Evolutionary conservation across 2,113 vertebrate genomes (phyloP).

Genomic region (Camelus dromedarius): DNA sequence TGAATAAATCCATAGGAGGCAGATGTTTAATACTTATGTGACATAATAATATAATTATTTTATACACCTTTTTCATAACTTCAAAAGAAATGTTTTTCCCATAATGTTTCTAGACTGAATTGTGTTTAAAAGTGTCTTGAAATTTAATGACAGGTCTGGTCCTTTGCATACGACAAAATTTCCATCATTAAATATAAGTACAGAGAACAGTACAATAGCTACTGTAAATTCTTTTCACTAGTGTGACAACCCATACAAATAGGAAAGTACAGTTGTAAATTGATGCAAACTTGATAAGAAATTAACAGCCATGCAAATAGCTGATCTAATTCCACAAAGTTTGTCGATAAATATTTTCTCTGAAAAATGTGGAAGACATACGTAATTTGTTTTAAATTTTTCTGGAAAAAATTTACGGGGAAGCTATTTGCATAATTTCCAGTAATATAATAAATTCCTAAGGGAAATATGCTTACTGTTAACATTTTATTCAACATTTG

Average conservation of each 20-base stretch:
- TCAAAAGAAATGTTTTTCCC: neutral
- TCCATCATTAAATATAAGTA: neutral
- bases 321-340: slow-evolving; percentile 8
- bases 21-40: neutral
- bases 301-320: neutral
- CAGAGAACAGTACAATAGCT: neutral
- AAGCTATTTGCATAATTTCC: slow-evolving; percentile 67
- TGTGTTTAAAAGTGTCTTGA: slow-evolving; percentile 11
- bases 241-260: neutral
- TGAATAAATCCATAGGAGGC: neutral
- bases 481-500: slow-evolving; percentile 54
- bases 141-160: neutral
- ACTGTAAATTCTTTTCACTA: slow-evolving; percentile 51
- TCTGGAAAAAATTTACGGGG: neutral
- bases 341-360: slow-evolving; percentile 58
- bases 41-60: neutral
- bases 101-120: neutral
- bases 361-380: slow-evolving; percentile 59
- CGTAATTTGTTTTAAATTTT: slow-evolving; percentile 42
- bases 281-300: slow-evolving; percentile 18
- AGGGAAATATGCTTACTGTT: slow-evolving; percentile 55
- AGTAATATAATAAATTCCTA: slow-evolving; percentile 64
- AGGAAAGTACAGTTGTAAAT: neutral
- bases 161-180: neutral
- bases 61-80: neutral